phyloP scores from a whole-genome alignment of 2,113 vertebrate genomes.

The Cyprinodon variegatus region DNA sequence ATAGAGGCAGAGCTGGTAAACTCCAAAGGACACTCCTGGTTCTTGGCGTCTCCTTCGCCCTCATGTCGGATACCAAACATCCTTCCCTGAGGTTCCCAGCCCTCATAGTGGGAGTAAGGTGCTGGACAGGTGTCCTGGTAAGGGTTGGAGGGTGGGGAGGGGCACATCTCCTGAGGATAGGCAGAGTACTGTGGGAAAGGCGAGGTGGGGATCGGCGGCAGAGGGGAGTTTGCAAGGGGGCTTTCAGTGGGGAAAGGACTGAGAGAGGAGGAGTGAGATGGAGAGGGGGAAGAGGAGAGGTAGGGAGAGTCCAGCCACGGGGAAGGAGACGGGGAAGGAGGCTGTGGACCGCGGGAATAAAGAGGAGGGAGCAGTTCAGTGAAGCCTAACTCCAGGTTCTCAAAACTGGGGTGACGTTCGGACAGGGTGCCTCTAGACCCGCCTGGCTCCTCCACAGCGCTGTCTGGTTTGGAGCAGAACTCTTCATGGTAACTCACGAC shows the following conservation, averaged over 20 bases:
- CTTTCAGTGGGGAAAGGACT: slow-evolving; percentile 80
- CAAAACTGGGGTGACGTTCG: slow-evolving; percentile 78
- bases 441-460: slow-evolving; percentile 58
- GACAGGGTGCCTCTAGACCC: slow-evolving; percentile 62
- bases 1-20: slow-evolving; percentile 75
- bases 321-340: slow-evolving; percentile 76
- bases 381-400: slow-evolving; percentile 82
- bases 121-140: slow-evolving; percentile 76
- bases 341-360: slow-evolving; percentile 70
- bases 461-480: slow-evolving; percentile 72
- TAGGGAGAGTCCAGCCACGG: slow-evolving; percentile 83
- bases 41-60: slow-evolving; percentile 66
- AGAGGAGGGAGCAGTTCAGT: slow-evolving; percentile 81
- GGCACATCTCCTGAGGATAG: slow-evolving; percentile 74
- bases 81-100: slow-evolving; percentile 73
- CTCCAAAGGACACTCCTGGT: slow-evolving; percentile 74
- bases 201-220: slow-evolving; percentile 75
- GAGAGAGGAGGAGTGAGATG: slow-evolving; percentile 82
- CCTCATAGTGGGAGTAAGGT: slow-evolving; percentile 74
- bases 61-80: slow-evolving; percentile 37
- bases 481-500: slow-evolving; percentile 73
- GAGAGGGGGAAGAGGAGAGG: slow-evolving; percentile 83
- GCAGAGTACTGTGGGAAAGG: slow-evolving; percentile 72
- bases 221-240: slow-evolving; percentile 78
- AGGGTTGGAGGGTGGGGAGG: slow-evolving; percentile 70